These are phyloP conservation scores for Pelvicachromis taeniatus DNA, from an alignment of 2,113 vertebrate species.

Conservation along the genomic window DNA sequence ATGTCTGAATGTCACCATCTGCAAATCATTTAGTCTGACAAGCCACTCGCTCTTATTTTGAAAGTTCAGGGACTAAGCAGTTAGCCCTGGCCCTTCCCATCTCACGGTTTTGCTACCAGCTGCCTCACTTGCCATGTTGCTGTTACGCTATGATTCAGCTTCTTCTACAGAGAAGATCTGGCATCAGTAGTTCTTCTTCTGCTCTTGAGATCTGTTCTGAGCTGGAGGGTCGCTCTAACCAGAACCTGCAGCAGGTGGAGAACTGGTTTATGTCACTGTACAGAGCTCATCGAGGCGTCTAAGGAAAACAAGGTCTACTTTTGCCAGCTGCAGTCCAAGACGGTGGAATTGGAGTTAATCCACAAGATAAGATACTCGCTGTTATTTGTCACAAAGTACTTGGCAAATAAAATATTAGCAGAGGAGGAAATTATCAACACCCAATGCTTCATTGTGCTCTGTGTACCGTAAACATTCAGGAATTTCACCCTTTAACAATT, in stretches of 20 bases:
- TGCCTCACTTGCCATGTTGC: neutral
- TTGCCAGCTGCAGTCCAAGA: neutral
- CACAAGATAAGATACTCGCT: neutral
- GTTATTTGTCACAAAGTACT: neutral
- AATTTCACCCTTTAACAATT: neutral
- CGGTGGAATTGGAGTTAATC: neutral
- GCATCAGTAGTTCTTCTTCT: neutral
- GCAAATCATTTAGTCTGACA: neutral
- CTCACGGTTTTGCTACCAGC: neutral
- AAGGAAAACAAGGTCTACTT: neutral
- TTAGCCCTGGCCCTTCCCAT: neutral
- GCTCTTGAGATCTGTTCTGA: neutral
- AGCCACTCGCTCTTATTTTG: neutral
- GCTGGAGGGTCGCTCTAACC: neutral
- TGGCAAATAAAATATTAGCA: neutral
- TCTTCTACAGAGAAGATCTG: neutral
- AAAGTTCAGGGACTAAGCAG: neutral
- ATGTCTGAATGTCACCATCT: neutral
- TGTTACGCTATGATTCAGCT: neutral
- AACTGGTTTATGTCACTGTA: neutral
- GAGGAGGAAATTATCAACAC: neutral
- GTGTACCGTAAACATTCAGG: neutral
- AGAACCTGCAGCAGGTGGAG: neutral
- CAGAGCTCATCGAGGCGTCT: neutral
- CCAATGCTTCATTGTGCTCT: neutral